Conservation (phyloP, 2,888 invertebrate genomes). For the Cryptops parisi region DNA sequence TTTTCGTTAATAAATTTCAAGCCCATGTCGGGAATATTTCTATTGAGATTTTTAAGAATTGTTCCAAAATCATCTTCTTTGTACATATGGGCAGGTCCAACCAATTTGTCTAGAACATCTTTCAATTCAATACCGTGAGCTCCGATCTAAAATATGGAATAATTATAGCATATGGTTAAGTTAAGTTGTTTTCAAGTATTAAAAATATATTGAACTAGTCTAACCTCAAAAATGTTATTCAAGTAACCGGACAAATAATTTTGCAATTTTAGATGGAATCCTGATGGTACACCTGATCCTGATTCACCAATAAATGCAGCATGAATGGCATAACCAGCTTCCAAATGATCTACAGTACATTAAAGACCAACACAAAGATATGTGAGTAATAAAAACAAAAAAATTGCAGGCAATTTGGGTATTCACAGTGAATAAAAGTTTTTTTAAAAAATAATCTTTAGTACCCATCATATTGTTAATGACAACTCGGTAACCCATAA, state of each 20-base stretch:
- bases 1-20: neutral
- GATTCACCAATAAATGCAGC: neutral
- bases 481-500: neutral
- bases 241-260: neutral
- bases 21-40: neutral
- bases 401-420: no score
- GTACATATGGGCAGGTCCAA: neutral
- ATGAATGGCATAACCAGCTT: neutral
- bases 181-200: neutral
- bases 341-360: no score
- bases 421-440: no score
- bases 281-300: neutral
- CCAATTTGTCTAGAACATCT: neutral
- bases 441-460: no score
- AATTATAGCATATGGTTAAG: neutral
- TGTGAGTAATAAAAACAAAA: neutral
- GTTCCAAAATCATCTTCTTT: neutral
- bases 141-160: neutral
- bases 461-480: neutral
- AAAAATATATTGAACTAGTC: neutral
- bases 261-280: neutral
- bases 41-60: neutral
- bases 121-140: neutral
- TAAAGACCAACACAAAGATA: no score
- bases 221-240: neutral